Percentiles rank a stretch among this genome's conserved stretches.
These are phyloP conservation scores for Otolemur crassicaudatus DNA, from an alignment of 2,797 vertebrate genomes.

Conservation along the genomic window DNA sequence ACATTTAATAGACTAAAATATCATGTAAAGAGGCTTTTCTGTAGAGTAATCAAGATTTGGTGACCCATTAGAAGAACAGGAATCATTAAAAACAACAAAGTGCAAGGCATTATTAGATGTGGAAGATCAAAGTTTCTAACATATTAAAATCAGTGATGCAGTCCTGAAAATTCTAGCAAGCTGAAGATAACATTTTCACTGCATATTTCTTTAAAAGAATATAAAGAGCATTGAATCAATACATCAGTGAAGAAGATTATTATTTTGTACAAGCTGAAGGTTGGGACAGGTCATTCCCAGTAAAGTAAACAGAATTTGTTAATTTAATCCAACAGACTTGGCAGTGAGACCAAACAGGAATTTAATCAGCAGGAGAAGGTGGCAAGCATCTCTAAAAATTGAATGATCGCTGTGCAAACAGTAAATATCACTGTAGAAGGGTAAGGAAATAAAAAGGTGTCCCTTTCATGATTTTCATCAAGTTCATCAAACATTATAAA, in stretches of 20 bases:
- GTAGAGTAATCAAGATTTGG: conserved; percentile 71
- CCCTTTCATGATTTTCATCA: conserved; percentile 78
- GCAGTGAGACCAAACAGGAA: conserved; percentile 88
- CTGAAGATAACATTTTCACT: conserved; percentile 80
- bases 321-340: conserved; percentile 90
- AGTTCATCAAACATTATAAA: conserved; percentile 85
- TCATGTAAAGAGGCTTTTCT: conserved; percentile 64
- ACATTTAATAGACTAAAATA: conserved; percentile 75
- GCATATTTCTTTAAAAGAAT: conserved; percentile 84
- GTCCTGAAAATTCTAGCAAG: conserved; percentile 80
- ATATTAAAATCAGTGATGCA: conserved; percentile 82
- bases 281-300: conserved; percentile 85
- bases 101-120: conserved; percentile 79
- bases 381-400: conserved; percentile 86
- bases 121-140: conserved; percentile 73
- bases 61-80: conserved; percentile 65
- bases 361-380: conserved; percentile 89
- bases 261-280: conserved; percentile 90
- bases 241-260: conserved; percentile 90
- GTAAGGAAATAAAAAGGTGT: conserved; percentile 70
- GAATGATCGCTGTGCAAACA: conserved; percentile 86
- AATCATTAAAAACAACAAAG: conserved; percentile 80
- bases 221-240: conserved; percentile 87
- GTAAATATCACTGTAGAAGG: conserved; percentile 84
- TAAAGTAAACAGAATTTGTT: conserved; percentile 87